A percentile compares a stretch with the other conserved stretches of the same genome.
Conservation (phyloP, 1,140 invertebrate species). For the Pissodes strobi region DNA sequence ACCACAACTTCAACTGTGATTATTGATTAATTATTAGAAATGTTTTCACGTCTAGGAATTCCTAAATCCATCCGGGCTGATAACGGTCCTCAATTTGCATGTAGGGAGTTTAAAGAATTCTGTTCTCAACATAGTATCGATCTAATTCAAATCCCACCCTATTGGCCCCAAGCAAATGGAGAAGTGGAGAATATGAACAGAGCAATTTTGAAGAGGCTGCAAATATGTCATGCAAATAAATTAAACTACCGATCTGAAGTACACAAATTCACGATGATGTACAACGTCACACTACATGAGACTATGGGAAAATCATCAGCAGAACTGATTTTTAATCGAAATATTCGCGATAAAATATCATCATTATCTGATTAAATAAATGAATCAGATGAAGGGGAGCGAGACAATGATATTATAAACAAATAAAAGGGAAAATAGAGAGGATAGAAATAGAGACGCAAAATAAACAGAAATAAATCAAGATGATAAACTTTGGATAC, state of each 20-base stretch:
- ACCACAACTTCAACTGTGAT: conserved; percentile 29
- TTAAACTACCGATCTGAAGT: conserved; percentile 38
- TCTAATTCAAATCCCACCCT: too few relatives aligned
- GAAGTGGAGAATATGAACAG: conserved; percentile 51
- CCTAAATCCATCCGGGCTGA: conserved; percentile 40
- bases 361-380: conserved; percentile 19
- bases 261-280: conserved; percentile 47
- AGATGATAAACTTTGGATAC: conserved; percentile 39
- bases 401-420: too few relatives aligned
- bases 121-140: conserved; percentile 34
- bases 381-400: conserved; percentile 25
- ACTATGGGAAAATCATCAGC: conserved; percentile 50
- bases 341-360: conserved; percentile 47
- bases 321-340: conserved; percentile 49
- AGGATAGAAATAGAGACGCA: conserved; percentile 31
- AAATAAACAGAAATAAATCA: conserved; percentile 17
- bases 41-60: conserved; percentile 33
- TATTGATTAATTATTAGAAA: conserved; percentile 18
- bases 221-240: too few relatives aligned
- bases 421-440: conserved; percentile 39
- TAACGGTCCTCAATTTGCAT: conserved; percentile 44
- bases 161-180: too few relatives aligned
- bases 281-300: conserved; percentile 49
- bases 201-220: conserved; percentile 44
- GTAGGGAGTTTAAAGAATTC: conserved; percentile 41